phyloP scores from a whole-genome alignment of 2,888 invertebrate genomes.

The Adineta ricciae region DNA sequence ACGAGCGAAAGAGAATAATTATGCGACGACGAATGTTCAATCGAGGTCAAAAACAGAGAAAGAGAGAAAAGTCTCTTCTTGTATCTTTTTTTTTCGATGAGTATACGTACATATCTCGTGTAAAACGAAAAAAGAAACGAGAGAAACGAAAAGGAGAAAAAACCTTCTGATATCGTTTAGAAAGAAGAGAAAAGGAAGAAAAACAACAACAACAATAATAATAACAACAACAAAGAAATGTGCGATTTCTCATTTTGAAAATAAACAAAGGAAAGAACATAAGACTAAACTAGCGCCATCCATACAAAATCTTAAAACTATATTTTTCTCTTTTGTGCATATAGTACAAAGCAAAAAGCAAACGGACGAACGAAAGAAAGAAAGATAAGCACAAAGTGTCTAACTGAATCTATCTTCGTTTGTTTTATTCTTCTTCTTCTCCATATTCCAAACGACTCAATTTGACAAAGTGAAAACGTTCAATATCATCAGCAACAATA shows the following conservation, averaged over 20 bases:
- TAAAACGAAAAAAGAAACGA: neutral
- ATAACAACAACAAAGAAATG: neutral
- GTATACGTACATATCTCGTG: neutral
- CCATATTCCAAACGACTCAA: neutral
- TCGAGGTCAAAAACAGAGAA: conserved; percentile 5
- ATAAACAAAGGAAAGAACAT: conserved; percentile 9
- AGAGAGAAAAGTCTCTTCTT: neutral
- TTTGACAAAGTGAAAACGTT: neutral
- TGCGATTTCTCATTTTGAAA: neutral
- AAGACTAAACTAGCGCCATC: conserved; percentile 5
- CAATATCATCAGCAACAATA: neutral
- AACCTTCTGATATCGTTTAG: neutral
- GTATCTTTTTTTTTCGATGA: neutral
- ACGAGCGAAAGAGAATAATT: conserved; percentile 2
- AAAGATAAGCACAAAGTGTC: neutral
- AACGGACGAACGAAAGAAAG: neutral
- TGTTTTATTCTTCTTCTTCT: neutral
- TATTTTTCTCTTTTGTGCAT: neutral
- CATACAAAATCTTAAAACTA: neutral
- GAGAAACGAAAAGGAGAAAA: neutral
- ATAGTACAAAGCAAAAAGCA: neutral
- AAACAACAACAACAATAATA: neutral
- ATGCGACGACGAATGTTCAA: conserved; percentile 13
- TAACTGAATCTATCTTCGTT: neutral
- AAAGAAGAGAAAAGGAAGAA: neutral